Percentiles rank a stretch among this genome's conserved stretches.
Evolutionary conservation across 2,113 vertebrate genomes (phyloP).

Genomic region (Apodemus sylvaticus): DNA sequence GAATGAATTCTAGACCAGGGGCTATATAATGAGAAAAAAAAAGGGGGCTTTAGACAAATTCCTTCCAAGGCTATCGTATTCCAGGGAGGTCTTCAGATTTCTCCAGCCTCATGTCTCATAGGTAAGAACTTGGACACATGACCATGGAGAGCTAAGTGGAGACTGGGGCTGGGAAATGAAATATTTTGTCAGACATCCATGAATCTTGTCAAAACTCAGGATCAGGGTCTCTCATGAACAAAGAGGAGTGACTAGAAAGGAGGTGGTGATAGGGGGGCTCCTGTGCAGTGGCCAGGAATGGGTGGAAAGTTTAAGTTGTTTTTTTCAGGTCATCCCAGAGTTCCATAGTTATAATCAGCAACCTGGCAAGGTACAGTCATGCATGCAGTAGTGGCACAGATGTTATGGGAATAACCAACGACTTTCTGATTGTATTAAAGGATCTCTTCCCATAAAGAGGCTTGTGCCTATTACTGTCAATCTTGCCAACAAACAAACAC

Average conservation of each 20-base stretch:
- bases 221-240: rapidly evolving
- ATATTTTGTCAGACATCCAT: background rate
- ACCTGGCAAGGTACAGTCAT: background rate
- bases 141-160: background rate
- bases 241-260: background rate
- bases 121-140: background rate
- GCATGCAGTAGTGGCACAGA: background rate
- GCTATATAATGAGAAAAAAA: background rate
- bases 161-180: background rate
- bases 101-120: background rate
- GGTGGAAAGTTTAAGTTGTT: background rate
- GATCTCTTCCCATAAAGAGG: background rate
- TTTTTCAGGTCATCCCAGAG: background rate
- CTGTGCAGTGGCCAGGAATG: background rate
- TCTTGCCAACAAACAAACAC: background rate
- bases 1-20: background rate
- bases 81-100: background rate
- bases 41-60: background rate
- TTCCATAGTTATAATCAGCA: background rate
- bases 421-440: background rate
- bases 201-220: background rate
- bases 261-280: background rate
- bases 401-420: background rate
- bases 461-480: too few species aligned
- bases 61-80: background rate